A percentile compares a stretch with the other conserved stretches of the same genome.
phyloP scores from a whole-genome alignment of 2,113 vertebrate genomes.

The Burhinus bistriatus region DNA sequence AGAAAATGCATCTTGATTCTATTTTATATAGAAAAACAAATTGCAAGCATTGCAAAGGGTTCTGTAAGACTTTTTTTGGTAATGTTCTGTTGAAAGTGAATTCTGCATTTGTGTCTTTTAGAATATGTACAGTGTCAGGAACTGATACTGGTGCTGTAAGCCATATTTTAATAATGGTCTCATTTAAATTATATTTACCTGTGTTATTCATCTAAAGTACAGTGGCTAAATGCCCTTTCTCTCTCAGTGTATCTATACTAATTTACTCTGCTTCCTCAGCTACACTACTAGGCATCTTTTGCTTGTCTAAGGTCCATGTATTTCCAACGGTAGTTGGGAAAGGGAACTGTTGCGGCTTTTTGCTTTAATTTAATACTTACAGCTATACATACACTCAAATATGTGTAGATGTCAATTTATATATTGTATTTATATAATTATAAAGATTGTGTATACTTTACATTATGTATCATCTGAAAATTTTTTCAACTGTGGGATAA shows the following conservation, averaged over 20 bases:
- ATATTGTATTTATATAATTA: background rate
- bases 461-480: background rate
- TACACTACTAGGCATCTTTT: background rate
- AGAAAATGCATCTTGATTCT: background rate
- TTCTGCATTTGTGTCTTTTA: background rate
- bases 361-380: background rate
- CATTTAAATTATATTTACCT: background rate
- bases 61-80: background rate
- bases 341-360: background rate
- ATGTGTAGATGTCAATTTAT: background rate
- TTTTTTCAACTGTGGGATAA: background rate
- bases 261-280: background rate
- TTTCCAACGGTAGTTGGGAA: background rate
- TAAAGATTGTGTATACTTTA: background rate
- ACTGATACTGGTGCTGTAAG: background rate
- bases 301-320: background rate
- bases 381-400: background rate
- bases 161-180: background rate
- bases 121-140: rapidly evolving
- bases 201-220: background rate
- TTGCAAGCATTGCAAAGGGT: background rate
- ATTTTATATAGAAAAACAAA: background rate
- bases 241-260: background rate
- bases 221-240: background rate
- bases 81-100: background rate